Conservation (phyloP, 2,113 vertebrate species). For the Artemisiospiza belli region DNA sequence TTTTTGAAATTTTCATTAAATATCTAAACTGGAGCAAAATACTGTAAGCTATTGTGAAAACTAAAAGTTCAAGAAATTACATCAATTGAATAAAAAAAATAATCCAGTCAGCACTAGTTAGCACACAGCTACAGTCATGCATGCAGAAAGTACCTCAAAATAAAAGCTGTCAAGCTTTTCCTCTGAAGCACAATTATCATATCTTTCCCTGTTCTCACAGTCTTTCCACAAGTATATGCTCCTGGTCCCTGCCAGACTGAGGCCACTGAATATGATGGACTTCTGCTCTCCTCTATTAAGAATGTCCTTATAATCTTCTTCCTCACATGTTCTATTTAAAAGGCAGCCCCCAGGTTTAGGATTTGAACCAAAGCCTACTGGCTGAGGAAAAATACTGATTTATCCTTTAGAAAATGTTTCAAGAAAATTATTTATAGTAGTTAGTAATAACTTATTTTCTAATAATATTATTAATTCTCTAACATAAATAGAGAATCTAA, state of each 20-base stretch:
- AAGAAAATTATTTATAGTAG: not conserved
- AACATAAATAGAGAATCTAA: slow-evolving; percentile 1
- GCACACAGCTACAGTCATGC: not conserved
- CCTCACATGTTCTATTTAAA: not conserved
- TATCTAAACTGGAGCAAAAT: not conserved
- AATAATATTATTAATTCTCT: not conserved
- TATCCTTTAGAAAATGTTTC: not conserved
- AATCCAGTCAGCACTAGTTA: not conserved
- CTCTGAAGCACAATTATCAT: not conserved
- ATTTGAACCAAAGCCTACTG: not conserved
- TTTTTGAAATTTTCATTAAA: not conserved
- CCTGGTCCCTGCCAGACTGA: not conserved
- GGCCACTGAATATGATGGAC: not conserved
- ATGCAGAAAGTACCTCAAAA: not conserved
- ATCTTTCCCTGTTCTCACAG: not conserved
- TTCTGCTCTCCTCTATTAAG: not conserved
- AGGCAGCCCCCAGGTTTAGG: not conserved
- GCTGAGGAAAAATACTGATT: not conserved
- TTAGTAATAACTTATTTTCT: slow-evolving; percentile 2
- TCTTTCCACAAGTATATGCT: not conserved
- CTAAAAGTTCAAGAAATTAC: not conserved
- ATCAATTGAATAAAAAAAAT: not conserved
- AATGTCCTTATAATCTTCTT: not conserved
- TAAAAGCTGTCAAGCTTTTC: not conserved
- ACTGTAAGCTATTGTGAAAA: not conserved